phyloP scores from a whole-genome alignment of 2,113 vertebrate species.

The Motacilla tschutschensis region DNA sequence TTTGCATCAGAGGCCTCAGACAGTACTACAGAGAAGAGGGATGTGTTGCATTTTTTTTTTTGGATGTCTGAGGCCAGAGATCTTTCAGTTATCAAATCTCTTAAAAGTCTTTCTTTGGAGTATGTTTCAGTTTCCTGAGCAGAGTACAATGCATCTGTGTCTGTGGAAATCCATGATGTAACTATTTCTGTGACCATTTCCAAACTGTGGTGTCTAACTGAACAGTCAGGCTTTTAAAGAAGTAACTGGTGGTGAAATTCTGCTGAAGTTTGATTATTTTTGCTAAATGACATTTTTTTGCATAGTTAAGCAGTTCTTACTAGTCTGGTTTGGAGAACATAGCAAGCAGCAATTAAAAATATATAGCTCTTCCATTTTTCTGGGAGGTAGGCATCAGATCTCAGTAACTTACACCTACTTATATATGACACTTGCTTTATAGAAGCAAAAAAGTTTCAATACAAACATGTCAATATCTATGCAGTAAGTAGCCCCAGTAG shows the following conservation, averaged over 20 bases:
- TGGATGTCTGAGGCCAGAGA: background rate
- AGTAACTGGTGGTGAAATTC: background rate
- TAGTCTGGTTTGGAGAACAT: background rate
- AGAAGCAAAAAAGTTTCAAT: background rate
- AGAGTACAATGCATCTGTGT: background rate
- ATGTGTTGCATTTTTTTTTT: background rate
- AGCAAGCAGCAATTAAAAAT: background rate
- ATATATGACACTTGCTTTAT: background rate
- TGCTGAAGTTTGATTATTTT: background rate
- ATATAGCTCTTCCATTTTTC: background rate
- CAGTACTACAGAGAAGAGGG: background rate
- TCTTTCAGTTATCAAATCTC: background rate
- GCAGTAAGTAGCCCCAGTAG: background rate
- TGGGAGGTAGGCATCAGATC: background rate
- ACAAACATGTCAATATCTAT: background rate
- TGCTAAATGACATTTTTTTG: background rate
- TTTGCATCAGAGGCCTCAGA: background rate
- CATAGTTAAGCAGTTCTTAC: background rate
- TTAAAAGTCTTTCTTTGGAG: background rate
- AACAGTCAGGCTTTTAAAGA: background rate
- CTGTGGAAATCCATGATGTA: background rate
- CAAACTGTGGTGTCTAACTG: background rate
- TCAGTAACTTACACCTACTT: background rate
- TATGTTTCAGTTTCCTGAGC: background rate
- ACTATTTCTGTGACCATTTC: background rate